A percentile compares a stretch with the other conserved stretches of the same genome.
phyloP scores from a whole-genome alignment of 1,140 invertebrate species.

The Caenorhabditis remanei region DNA sequence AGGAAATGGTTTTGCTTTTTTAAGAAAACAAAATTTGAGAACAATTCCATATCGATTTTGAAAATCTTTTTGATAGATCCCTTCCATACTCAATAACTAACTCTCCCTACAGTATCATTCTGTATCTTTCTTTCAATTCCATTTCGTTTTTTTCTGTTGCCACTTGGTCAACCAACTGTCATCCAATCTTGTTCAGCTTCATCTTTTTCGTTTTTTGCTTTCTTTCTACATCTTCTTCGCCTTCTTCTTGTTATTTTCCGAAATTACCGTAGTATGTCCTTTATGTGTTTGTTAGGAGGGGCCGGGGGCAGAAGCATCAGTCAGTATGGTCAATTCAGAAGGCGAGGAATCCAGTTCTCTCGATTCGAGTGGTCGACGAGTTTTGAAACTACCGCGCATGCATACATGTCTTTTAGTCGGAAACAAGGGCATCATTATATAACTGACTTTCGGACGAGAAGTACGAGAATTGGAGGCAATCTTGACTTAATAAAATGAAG shows the following conservation, averaged over 20 bases:
- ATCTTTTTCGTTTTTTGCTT: neutral
- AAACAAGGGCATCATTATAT: constrained; percentile 46
- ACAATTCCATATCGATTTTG: no score
- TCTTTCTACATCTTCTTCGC: neutral
- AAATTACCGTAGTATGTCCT: constrained; percentile 55
- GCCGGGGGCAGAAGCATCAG: constrained; percentile 13
- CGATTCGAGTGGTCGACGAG: constrained; percentile 54
- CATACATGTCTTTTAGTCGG: neutral
- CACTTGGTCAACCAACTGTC: neutral
- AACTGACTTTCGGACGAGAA: constrained; percentile 4
- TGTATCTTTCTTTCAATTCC: no score
- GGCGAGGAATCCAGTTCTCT: constrained; percentile 40
- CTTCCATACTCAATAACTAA: no score
- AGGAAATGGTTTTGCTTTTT: no score
- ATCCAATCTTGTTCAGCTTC: constrained; percentile 51
- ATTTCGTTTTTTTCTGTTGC: no score
- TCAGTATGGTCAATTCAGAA: constrained; percentile 20
- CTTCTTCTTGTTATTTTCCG: constrained; percentile 49
- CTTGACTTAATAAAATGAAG: neutral
- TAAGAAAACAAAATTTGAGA: no score
- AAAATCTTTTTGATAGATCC: no score
- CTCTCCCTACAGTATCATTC: no score
- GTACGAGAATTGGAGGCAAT: constrained; percentile 21
- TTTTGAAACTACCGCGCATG: constrained; percentile 32
- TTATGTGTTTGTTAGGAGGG: constrained; percentile 51